Evolutionary conservation across 30 jellyfish, hydroid and myxozoan species (phyloP).

Genomic region (Pelagia noctiluca): DNA sequence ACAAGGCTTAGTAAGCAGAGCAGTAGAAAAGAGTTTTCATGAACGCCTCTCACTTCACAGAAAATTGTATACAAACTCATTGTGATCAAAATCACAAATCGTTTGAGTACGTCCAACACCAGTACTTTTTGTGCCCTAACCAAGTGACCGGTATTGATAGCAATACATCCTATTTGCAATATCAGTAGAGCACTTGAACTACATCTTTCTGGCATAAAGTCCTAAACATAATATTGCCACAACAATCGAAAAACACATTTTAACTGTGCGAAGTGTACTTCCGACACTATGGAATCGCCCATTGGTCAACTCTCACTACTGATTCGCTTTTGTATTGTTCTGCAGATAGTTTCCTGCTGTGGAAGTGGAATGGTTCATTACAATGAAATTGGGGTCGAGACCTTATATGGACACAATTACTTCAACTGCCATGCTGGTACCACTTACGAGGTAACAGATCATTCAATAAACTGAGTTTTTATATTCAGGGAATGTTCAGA

Average conservation of each 20-base stretch:
- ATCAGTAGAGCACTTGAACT: slow-evolving; percentile 10
- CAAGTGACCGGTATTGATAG: not conserved
- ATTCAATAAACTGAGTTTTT: too few relatives aligned
- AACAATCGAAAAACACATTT: too few relatives aligned
- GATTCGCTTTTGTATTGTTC: too few relatives aligned
- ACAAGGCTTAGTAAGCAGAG: too few relatives aligned
- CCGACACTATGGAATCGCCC: too few relatives aligned
- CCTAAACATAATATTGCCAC: slow-evolving; percentile 17
- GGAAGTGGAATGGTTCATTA: slow-evolving; percentile 86
- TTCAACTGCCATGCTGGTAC: slow-evolving; percentile 93
- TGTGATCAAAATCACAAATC: not conserved
- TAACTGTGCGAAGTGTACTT: slow-evolving; percentile 16
- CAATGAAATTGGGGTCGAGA: slow-evolving; percentile 69
- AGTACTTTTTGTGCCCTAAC: slow-evolving; percentile 17
- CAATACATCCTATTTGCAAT: slow-evolving; percentile 7
- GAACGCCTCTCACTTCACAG: slow-evolving; percentile 13
- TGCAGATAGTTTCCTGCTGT: slow-evolving; percentile 87
- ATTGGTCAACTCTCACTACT: too few relatives aligned
- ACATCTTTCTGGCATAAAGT: slow-evolving; percentile 11
- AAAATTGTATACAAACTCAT: slow-evolving; percentile 12
- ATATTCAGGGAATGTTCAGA: too few relatives aligned
- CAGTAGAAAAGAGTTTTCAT: not conserved
- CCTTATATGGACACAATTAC: slow-evolving; percentile 66
- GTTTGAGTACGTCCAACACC: slow-evolving; percentile 30
- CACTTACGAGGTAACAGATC: slow-evolving; percentile 73